Base-by-base conservation (phyloP, 1,140 invertebrate genomes). In the Papilio polytes region DNA sequence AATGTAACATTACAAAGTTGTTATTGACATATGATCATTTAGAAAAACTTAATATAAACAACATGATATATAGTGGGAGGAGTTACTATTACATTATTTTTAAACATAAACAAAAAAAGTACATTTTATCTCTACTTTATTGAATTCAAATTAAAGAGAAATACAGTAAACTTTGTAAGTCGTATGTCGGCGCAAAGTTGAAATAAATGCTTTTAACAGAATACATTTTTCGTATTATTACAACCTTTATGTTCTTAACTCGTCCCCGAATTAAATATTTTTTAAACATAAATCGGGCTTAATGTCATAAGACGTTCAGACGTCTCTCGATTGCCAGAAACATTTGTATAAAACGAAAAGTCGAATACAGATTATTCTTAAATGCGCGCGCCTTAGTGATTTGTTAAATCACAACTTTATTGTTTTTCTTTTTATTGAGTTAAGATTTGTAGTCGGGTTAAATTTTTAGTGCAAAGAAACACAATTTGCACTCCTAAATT, bases 241-340 rank as follows among this genome's bases (percentile, higher is more conserved):
- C 77, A 88, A 89, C 82, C 81, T 85, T 90, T 90, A 88, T 90
- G 88, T 87, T 87, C 87, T 90, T 91, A 91, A 93, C 90, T 93
- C 88, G 88, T 88, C 85, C 85, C 84, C 86, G 90, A 94, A 89
- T 91, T 92, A 92, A 91, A 89, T 84, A 88, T 85, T 86, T 89
- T 83, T 87, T 86, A 88, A 88, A 83, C 87, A 87, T 92, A 93
- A 92, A 89, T 89, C 86, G 85, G 88, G 89, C 84, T 94, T 92
- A 94, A 86, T 91, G 93, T 93, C 92, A 89, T 83, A 86, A 87
- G 81, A 84, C 80, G 82, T 80, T 85, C 80, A 81, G 86, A 87
- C 85, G 81, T 82, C 81, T 84, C 83, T 85, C 78, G 84, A 87
- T 85, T 80, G 89, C 87, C 84, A 87, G 85, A 92, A 92, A 91